Percentiles rank a stretch among this genome's conserved stretches.
Conservation (phyloP, 2,113 vertebrate genomes). For the Rissa tridactyla region DNA sequence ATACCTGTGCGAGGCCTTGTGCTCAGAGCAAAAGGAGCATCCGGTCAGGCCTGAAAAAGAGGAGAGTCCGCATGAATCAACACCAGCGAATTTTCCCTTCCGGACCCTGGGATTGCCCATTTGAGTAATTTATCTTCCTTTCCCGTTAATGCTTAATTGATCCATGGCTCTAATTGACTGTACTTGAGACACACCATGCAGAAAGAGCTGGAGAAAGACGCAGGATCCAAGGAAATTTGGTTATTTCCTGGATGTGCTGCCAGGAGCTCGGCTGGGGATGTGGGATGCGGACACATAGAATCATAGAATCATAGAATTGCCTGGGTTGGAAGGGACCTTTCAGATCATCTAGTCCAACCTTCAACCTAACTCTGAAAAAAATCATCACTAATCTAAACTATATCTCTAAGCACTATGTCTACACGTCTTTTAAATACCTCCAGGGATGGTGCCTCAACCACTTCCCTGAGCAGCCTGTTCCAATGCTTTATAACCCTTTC, state of each 20-base stretch:
- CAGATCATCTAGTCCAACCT: too few species aligned
- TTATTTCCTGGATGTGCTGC: neutral
- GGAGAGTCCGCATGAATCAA: neutral
- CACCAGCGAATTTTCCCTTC: neutral
- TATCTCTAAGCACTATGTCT: too few species aligned
- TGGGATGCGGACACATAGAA: too few species aligned
- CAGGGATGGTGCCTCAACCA: too few species aligned
- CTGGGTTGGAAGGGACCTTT: too few species aligned
- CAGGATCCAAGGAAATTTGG: neutral
- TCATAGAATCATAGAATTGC: too few species aligned
- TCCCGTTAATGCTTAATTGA: neutral
- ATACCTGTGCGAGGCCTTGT: rapidly evolving
- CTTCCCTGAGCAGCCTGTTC: too few species aligned
- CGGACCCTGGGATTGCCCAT: neutral
- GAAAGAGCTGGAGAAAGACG: neutral
- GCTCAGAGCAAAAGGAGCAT: neutral
- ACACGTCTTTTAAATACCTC: too few species aligned
- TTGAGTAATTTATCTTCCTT: neutral
- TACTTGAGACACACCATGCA: neutral
- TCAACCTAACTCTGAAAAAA: too few species aligned
- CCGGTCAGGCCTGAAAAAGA: neutral
- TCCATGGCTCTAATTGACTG: neutral
- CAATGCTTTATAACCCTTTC: too few species aligned
- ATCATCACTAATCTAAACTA: too few species aligned
- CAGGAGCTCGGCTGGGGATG: rapidly evolving